Evolutionary conservation across 2,888 invertebrate species (phyloP).

Genomic region (Ophion ellenae): DNA sequence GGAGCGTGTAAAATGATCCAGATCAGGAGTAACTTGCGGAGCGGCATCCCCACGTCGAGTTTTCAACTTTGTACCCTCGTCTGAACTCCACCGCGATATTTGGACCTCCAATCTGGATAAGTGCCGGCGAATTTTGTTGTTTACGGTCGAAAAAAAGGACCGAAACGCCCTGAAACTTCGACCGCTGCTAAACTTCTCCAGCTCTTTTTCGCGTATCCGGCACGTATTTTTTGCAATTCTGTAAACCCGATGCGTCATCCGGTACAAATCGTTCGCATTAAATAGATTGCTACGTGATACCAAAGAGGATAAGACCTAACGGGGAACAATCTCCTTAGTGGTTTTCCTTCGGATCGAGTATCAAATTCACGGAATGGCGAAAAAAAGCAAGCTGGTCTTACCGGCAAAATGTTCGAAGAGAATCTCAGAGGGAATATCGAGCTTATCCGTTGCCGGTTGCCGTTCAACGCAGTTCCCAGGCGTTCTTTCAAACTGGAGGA

Average conservation of each 20-base stretch:
- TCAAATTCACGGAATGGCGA: no score
- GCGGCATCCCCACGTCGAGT: background rate
- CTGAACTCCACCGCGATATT: background rate
- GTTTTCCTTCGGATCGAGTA: no score
- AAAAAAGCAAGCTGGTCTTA: no score
- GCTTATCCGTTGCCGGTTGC: no score
- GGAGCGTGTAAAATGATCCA: background rate
- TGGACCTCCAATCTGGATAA: conserved; percentile 14
- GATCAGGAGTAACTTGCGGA: background rate
- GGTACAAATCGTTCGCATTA: background rate
- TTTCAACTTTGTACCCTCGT: background rate
- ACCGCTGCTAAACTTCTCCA: background rate
- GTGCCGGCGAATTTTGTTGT: conserved; percentile 15
- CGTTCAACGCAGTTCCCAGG: no score
- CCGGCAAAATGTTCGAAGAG: no score
- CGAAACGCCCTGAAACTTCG: background rate
- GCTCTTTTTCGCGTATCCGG: conserved; percentile 1
- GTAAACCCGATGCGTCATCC: conserved; percentile 4
- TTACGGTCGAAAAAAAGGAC: background rate
- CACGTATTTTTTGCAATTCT: background rate
- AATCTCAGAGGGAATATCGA: no score
- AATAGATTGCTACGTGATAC: no score
- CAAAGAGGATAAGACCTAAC: no score
- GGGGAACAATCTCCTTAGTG: no score
- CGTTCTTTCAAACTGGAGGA: no score